Evolutionary conservation across 2,888 invertebrate genomes (phyloP).

Genomic region (Rapana venosa): DNA sequence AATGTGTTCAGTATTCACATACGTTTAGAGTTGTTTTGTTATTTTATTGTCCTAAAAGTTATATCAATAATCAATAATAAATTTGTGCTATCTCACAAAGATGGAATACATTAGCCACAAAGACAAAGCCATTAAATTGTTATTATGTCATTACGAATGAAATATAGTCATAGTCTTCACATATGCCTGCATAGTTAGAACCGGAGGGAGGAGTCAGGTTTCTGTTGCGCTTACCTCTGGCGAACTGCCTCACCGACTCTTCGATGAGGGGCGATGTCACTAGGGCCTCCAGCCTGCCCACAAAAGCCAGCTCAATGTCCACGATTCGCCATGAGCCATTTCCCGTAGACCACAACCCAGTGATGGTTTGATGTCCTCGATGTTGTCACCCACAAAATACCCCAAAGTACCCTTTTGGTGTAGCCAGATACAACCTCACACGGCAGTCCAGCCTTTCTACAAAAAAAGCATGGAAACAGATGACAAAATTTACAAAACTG

Average conservation of each 20-base stretch:
- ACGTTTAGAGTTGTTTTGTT: no score
- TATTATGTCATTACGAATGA: no score
- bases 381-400: slow-evolving; percentile 61
- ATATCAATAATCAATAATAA: no score
- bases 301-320: slow-evolving; percentile 67
- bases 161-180: no score
- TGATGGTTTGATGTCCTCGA: slow-evolving; percentile 56
- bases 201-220: no score
- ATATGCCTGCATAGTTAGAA: no score
- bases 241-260: slow-evolving; percentile 15
- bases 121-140: no score
- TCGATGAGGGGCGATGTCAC: neutral
- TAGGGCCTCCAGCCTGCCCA: slow-evolving; percentile 28
- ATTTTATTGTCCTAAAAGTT: no score
- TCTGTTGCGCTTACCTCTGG: neutral
- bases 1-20: no score
- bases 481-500: no score
- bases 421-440: slow-evolving; percentile 66
- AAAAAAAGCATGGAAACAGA: neutral
- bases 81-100: no score
- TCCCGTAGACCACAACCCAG: slow-evolving; percentile 68
- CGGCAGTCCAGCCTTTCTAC: slow-evolving; percentile 64
- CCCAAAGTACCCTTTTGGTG: slow-evolving; percentile 64
- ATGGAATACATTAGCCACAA: no score
- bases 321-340: slow-evolving; percentile 69